Base-by-base conservation (phyloP, 2,888 invertebrate genomes). In the Drosophila kambysellisi region DNA sequence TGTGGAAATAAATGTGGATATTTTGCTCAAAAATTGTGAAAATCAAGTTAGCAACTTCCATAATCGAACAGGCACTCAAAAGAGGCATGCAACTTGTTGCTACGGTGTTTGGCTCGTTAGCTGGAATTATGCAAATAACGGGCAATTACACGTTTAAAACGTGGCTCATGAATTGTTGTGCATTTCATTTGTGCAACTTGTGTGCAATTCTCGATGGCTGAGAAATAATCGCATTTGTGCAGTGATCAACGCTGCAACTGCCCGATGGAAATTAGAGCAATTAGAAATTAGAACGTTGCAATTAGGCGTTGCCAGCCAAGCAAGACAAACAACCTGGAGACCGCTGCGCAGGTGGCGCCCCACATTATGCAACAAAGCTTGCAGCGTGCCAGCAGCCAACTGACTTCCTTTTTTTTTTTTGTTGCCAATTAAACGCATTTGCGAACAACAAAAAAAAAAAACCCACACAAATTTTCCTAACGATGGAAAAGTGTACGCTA, bases 361-460 rank as follows among this genome's bases (percentile, higher is more conserved):
- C 39, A 75, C 81, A 89, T 85, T 74, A 85, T 85, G 88, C 88
- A 77, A 88, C 76, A 77, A 74, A 66, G 60, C 53, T 72, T 54
- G 63, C 65, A 33, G 7, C 39, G 32, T 12, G 29, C 29, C 29
- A 9, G 46, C 74, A 46, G 57, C 57, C 61, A 25, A 30, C n/a
- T 20, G 6, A 9, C 12, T 12, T 30, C 4, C 20, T 25, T 25
- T 29, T 29, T 39, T 29, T 39, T 39, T 56, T 70, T 76, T 89
- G 69, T 79, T 84, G 89, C 79, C 83, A 89, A 91, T 91, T 88
- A 89, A 89, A 82, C 83, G 90, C 88, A 88, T 88, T 89, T 85
- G 79, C 71, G 72, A 79, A 32, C 43, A 32, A 32, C 30, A 37
- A n/a, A 17, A 11, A 52, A 32, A 53, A 75, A 81, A 77, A 75